Conservation (phyloP, 2,797 vertebrate species). For the Gadopsis marmoratus region DNA sequence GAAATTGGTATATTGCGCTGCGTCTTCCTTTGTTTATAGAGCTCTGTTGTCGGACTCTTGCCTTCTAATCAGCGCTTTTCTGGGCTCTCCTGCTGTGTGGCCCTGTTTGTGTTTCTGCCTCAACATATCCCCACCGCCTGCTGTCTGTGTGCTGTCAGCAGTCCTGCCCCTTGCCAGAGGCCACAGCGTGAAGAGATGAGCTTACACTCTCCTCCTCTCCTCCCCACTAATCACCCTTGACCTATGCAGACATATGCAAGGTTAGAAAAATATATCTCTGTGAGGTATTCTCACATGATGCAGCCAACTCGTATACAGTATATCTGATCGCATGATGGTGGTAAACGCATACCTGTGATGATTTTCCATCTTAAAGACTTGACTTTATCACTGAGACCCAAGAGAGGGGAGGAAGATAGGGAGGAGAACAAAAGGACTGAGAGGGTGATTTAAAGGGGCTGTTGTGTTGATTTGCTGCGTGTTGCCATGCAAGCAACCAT, state of each 20-base stretch:
- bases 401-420: conserved; percentile 24
- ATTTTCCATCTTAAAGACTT: conserved; percentile 31
- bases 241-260: conserved; percentile 61
- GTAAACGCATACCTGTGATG: conserved; percentile 23
- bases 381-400: conserved; percentile 38
- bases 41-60: conserved; percentile 50
- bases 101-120: conserved; percentile 64
- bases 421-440: conserved; percentile 47
- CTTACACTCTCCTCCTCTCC: conserved; percentile 55
- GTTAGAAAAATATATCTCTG: conserved; percentile 53
- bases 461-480: conserved; percentile 77
- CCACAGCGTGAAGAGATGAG: conserved; percentile 69
- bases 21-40: conserved; percentile 60
- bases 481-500: conserved; percentile 77
- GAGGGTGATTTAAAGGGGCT: conserved; percentile 67
- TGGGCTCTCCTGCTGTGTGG: conserved; percentile 70
- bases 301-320: conserved; percentile 17
- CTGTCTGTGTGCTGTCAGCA: conserved; percentile 76
- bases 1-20: conserved; percentile 40
- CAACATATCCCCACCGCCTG: conserved; percentile 43
- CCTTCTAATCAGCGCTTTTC: conserved; percentile 71
- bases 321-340: conserved; percentile 16
- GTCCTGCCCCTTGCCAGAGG: conserved; percentile 67
- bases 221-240: conserved; percentile 64
- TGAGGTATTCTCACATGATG: conserved; percentile 34